A percentile compares a stretch with the other conserved stretches of the same genome.
Evolutionary conservation across 2,113 vertebrate species (phyloP).

Genomic region (Caloenas nicobarica): DNA sequence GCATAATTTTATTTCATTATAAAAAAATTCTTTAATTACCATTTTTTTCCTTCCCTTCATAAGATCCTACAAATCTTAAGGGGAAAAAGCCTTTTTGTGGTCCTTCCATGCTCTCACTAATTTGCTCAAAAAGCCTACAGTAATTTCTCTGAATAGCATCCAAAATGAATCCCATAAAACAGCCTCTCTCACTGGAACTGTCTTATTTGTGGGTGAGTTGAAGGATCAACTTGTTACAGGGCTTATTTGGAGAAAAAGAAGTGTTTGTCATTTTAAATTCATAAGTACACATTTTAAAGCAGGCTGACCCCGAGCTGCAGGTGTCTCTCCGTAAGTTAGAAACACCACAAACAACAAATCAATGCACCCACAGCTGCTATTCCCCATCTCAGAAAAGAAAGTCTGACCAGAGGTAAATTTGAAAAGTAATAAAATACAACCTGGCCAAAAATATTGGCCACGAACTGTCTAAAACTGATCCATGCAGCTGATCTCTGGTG

Average conservation of each 20-base stretch:
- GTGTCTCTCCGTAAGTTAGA: background rate
- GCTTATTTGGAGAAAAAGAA: background rate
- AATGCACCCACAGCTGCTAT: background rate
- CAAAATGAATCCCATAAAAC: constrained; percentile 23
- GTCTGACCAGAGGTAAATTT: background rate
- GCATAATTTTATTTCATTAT: background rate
- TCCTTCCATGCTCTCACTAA: background rate
- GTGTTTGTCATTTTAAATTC: background rate
- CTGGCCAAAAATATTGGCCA: background rate
- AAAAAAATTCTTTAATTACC: background rate
- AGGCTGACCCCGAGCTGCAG: background rate
- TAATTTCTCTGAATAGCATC: constrained; percentile 35
- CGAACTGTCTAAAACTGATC: background rate
- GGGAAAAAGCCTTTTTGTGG: constrained; percentile 1
- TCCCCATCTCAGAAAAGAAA: background rate
- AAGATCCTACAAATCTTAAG: constrained; percentile 4
- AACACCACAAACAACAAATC: background rate
- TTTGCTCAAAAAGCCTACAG: constrained; percentile 41
- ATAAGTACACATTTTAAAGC: background rate
- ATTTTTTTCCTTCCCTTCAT: background rate
- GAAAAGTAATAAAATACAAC: background rate
- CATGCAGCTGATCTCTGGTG: background rate
- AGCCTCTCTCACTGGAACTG: background rate
- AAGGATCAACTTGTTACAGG: background rate
- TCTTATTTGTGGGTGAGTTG: background rate